Base-by-base conservation (phyloP, 2,797 vertebrate genomes). In the Poeciliopsis paucimaculata region DNA sequence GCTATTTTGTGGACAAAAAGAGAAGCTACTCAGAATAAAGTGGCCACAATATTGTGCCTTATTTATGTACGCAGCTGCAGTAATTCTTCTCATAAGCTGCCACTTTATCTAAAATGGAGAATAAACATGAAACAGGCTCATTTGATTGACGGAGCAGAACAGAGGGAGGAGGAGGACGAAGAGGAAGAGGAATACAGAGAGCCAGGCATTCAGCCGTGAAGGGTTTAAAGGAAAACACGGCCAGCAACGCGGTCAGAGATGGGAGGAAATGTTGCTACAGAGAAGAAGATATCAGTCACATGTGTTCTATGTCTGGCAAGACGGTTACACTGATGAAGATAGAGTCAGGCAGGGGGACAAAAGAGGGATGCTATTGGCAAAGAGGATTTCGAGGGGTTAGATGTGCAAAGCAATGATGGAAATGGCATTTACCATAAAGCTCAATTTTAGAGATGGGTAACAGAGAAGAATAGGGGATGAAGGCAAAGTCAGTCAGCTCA, bases 111-210 rank as follows among this genome's bases (percentile, higher is more conserved):
- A 68, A 86, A 89, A 84, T 76, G 20, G 73, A 80, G 72, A 81
- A 7, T 80, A 86, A 88, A 94, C 86, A 86, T 74, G 88, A 87
- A 93, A 86, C 88, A 93, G 89, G 43, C 87, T 86, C 8, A 92
- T 91, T 87, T 93, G 93, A 94, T 91, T 86, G 93, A 93, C 93
- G 89, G 82, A 62, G 57, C 68, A 79, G 81, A 89, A 88, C 79
- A 81, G 81, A 84, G 86, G 80, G 78, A 85, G 75, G 81, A 76
- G 83, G 82, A 68, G 23, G 15, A 46, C 1, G 45, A 45, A 12
- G 45, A 47, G 46, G 46, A 47, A 51, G 78, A 81, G 82, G 64
- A 84, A 57, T 76, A 80, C 75, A 53, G 15, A 70, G 39, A 79
- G 73, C 39, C 41, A 70, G 68, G 41, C 78, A 79, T 55, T 77